A percentile compares a stretch with the other conserved stretches of the same genome.
Conservation (phyloP, 2,113 vertebrate genomes). For the Sarotherodon lohbergeri region DNA sequence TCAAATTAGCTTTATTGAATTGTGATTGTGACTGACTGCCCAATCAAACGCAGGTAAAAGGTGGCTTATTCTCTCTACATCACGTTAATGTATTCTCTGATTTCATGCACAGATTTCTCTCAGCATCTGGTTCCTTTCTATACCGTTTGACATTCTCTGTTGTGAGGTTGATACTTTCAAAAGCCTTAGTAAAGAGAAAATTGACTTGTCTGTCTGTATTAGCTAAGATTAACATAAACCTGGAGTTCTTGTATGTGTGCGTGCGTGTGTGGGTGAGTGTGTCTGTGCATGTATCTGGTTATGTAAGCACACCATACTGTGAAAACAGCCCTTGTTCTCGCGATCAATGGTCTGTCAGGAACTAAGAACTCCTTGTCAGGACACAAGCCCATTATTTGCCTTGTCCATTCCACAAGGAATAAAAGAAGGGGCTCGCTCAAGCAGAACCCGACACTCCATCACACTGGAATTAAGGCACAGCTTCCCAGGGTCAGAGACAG, state of each 20-base stretch:
- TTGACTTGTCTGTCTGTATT: background rate
- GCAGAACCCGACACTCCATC: conserved; percentile 33
- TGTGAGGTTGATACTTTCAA: background rate
- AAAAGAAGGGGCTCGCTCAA: conserved; percentile 20
- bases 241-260: background rate
- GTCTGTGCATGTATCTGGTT: conserved; percentile 4
- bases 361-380: conserved; percentile 45
- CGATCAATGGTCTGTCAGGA: conserved; percentile 47
- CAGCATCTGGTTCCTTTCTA: background rate
- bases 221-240: background rate
- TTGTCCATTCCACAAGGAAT: conserved; percentile 24
- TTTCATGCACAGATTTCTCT: background rate
- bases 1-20: background rate
- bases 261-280: background rate
- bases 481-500: conserved; percentile 28
- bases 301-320: conserved; percentile 39
- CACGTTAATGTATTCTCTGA: background rate
- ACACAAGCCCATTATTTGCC: conserved; percentile 49
- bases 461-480: conserved; percentile 36
- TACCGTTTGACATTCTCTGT: background rate
- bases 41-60: background rate
- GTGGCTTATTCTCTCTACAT: background rate
- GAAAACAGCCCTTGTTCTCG: conserved; percentile 38
- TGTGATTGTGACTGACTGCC: background rate
- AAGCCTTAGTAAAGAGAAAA: background rate